Percentiles rank a stretch among this genome's conserved stretches.
phyloP scores from a whole-genome alignment of 2,888 invertebrate genomes.

The Petrophora chlorosata region DNA sequence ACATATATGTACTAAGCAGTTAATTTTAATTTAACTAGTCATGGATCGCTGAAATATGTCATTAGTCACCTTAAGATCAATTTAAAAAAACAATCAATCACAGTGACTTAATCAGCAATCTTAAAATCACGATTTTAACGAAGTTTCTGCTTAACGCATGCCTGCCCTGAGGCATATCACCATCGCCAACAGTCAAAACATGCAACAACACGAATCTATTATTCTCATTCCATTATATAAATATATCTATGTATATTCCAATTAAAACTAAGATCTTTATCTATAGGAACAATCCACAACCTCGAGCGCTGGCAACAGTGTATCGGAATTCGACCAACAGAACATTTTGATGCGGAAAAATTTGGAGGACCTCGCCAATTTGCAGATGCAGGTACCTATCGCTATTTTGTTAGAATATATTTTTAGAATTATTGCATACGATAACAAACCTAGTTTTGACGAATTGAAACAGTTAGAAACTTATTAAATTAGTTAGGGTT shows the following conservation, averaged over 20 bases:
- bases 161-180: conserved; percentile 7
- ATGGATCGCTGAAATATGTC: conserved; percentile 15
- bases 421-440: no score
- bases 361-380: conserved; percentile 77
- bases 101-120: conserved; percentile 12
- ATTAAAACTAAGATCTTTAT: conserved; percentile 20
- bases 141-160: conserved; percentile 13
- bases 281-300: conserved; percentile 77
- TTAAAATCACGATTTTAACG: conserved; percentile 10
- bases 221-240: conserved; percentile 14
- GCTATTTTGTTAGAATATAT: no score
- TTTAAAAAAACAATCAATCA: conserved; percentile 22
- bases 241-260: conserved; percentile 10
- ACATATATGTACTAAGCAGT: no score
- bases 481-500: no score
- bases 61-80: conserved; percentile 11
- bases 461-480: no score
- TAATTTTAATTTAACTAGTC: no score
- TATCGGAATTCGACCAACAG: conserved; percentile 79
- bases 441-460: no score
- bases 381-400: conserved; percentile 83
- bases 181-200: conserved; percentile 21
- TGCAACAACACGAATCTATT: conserved; percentile 21
- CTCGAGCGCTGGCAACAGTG: conserved; percentile 79
- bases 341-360: conserved; percentile 79